Conservation (phyloP, 2,888 invertebrate species). For the Nemapogon koenigi region DNA sequence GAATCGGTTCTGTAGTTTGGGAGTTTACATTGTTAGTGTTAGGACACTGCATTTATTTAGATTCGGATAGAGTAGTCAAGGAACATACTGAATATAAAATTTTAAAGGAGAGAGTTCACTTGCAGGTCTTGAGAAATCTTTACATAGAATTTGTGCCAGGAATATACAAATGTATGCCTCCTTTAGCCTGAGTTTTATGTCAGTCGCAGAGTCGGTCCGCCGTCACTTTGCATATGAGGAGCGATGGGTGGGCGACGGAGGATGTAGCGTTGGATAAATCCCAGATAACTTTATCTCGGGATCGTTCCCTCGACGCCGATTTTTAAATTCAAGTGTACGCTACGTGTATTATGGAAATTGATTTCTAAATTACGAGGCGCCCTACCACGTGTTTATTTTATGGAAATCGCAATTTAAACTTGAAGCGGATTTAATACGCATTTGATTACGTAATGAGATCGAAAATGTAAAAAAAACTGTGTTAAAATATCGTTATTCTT, state of each 20-base stretch:
- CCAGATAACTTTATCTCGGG: slow-evolving; percentile 36
- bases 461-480: too few relatives aligned
- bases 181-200: slow-evolving; percentile 34
- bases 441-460: too few relatives aligned
- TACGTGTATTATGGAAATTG: slow-evolving; percentile 40
- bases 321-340: slow-evolving; percentile 39
- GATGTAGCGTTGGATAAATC: slow-evolving; percentile 26
- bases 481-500: too few relatives aligned
- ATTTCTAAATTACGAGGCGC: slow-evolving; percentile 26
- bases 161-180: slow-evolving; percentile 14
- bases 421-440: too few relatives aligned
- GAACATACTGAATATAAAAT: too few relatives aligned
- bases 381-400: slow-evolving; percentile 3
- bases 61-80: too few relatives aligned
- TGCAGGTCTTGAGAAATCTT: too few relatives aligned
- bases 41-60: too few relatives aligned
- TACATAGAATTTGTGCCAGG: slow-evolving; percentile 10
- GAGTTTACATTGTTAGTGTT: too few relatives aligned
- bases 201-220: slow-evolving; percentile 22
- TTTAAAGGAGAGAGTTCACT: too few relatives aligned
- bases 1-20: too few relatives aligned
- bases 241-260: slow-evolving; percentile 5
- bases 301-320: slow-evolving; percentile 29
- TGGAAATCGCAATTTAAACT: slow-evolving; percentile 5
- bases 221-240: slow-evolving; percentile 35